Evolutionary conservation across 1,140 invertebrate species (phyloP).

Genomic region (Drosophila jambulina): DNA sequence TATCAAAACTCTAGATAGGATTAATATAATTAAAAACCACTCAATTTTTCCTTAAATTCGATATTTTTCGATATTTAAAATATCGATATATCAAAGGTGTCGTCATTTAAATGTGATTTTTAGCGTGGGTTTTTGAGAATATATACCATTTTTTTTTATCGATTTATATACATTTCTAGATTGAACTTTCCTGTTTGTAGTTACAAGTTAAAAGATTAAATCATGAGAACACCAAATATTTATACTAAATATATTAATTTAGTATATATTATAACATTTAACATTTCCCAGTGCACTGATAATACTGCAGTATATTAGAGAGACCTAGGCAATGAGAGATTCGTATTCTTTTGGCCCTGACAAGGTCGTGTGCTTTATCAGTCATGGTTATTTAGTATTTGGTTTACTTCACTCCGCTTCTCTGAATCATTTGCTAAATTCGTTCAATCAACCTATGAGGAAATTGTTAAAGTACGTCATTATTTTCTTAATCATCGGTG

Average conservation of each 20-base stretch:
- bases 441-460: conserved; percentile 1
- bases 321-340: conserved; percentile 5
- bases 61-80: not conserved
- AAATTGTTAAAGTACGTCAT: not conserved
- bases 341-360: conserved; percentile 45
- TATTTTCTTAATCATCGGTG: conserved; percentile 1
- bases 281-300: conserved; percentile 20
- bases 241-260: too few relatives aligned
- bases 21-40: too few relatives aligned
- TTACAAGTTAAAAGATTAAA: too few relatives aligned
- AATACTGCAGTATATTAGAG: conserved; percentile 10
- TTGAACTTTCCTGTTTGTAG: too few relatives aligned
- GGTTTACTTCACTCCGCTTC: not conserved
- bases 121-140: too few relatives aligned
- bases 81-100: not conserved
- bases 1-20: too few relatives aligned
- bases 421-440: conserved; percentile 59
- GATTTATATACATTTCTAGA: too few relatives aligned
- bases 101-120: not conserved
- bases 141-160: too few relatives aligned
- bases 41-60: too few relatives aligned
- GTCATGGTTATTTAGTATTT: conserved; percentile 53
- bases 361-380: conserved; percentile 70
- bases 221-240: too few relatives aligned
- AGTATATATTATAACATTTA: too few relatives aligned